Evolutionary conservation across 2,113 vertebrate genomes (phyloP).

Genomic region (Ictidomys tridecemlineatus): DNA sequence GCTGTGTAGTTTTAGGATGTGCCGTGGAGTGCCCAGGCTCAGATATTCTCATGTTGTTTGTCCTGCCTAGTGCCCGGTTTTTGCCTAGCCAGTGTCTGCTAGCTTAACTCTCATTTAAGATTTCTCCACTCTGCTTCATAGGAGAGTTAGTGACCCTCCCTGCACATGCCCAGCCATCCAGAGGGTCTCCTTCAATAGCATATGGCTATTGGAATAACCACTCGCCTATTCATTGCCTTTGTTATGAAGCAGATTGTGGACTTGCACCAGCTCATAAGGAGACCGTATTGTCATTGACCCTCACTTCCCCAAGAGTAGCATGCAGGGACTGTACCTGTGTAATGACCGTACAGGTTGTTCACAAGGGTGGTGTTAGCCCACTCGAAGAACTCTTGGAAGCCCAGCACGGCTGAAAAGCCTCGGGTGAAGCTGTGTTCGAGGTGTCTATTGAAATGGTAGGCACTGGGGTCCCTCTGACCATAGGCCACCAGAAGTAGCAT

Average conservation of each 20-base stretch:
- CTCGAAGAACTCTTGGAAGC: constrained; percentile 91
- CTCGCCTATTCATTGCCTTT: not conserved
- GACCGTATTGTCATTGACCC: not conserved
- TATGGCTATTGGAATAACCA: no score
- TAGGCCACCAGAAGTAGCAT: constrained; percentile 96
- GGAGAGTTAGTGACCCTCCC: not conserved
- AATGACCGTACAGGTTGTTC: constrained; percentile 91
- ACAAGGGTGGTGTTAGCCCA: constrained; percentile 95
- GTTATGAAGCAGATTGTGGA: not conserved
- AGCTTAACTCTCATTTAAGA: not conserved
- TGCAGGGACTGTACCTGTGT: constrained; percentile 88
- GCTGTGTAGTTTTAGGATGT: rapidly evolving
- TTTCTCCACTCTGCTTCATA: not conserved
- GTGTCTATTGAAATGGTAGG: constrained; percentile 94
- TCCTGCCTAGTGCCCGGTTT: not conserved
- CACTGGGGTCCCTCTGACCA: constrained; percentile 94
- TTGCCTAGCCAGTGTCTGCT: not conserved
- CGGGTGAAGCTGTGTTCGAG: constrained; percentile 93
- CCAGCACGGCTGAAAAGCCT: constrained; percentile 89
- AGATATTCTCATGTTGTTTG: not conserved
- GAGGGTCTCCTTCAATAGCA: not conserved
- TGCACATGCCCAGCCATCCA: not conserved
- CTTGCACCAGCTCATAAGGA: no score
- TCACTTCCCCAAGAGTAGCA: not conserved
- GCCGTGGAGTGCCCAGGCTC: not conserved